Conservation (phyloP, 2,888 invertebrate genomes). For the Opisthograptis luteolata region DNA sequence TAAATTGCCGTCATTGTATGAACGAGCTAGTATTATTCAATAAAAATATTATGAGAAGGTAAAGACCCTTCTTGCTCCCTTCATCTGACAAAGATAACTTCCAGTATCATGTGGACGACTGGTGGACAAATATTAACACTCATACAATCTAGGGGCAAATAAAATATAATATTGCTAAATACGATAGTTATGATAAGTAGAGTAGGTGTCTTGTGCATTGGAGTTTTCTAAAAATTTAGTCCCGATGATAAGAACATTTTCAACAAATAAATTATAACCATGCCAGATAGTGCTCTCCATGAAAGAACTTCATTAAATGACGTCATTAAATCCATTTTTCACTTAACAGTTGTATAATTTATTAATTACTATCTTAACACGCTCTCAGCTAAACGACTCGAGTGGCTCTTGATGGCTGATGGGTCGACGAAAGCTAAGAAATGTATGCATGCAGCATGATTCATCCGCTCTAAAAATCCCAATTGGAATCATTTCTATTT, state of each 20-base stretch:
- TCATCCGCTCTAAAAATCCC: slow-evolving; percentile 48
- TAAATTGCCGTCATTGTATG: slow-evolving; percentile 66
- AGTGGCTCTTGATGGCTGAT: slow-evolving; percentile 44
- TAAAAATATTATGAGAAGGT: slow-evolving; percentile 36
- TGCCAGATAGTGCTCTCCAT: not conserved
- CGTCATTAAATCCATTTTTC: slow-evolving; percentile 23
- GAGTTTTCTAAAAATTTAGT: too few species aligned
- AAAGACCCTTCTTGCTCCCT: not conserved
- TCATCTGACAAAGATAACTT: too few species aligned
- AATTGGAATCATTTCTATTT: slow-evolving; percentile 60
- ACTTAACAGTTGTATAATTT: too few species aligned
- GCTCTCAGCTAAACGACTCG: slow-evolving; percentile 9
- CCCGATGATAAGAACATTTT: too few species aligned
- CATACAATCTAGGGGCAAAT: too few species aligned
- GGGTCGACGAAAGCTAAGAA: slow-evolving; percentile 62
- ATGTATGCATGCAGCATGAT: slow-evolving; percentile 54
- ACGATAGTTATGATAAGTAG: too few species aligned
- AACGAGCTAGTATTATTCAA: slow-evolving; percentile 45
- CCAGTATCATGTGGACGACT: too few species aligned
- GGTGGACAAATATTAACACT: too few species aligned
- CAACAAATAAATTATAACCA: too few species aligned
- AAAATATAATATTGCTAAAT: too few species aligned
- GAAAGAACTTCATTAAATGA: slow-evolving; percentile 1
- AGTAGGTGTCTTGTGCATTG: too few species aligned
- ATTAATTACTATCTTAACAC: slow-evolving; percentile 23